Base-by-base conservation (phyloP, 2,888 invertebrate genomes). In the Nematopogon swammerdamellus region DNA sequence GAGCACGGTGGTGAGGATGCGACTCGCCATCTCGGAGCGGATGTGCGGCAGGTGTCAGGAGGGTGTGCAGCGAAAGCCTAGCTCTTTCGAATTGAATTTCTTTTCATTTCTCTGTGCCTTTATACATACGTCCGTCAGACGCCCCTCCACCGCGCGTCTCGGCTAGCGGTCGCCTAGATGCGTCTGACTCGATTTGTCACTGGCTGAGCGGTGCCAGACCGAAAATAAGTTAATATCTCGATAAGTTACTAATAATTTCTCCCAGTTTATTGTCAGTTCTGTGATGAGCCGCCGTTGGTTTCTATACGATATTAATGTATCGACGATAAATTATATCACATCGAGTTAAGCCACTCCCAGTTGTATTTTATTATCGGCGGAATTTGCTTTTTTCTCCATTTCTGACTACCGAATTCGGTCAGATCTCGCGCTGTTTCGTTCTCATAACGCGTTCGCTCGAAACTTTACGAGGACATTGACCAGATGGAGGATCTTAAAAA, bases 1-100 rank as follows among this genome's bases (percentile, higher is more conserved):
- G 25, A 70, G 56, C 18, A 73, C n/a, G n/a, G n/a, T 54, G 36
- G n/a, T 36, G 36, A 36, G 36, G 11, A 14, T 14, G n/a, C 36
- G 36, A 36, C 6, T 14, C 11, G 36, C 36, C 36, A 36, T 36
- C 36, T 8, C 36, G 11, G 36, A 14, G 14, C 11, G 36, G 8
- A 14, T 36, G n/a, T 36, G 4, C 25, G 25, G 5, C 25, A 6
- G 4, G 25, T 25, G 25, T 25, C 25, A 10, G 25, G 25, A 10
- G 10, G 25, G 10, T 25, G 25, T 10, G 36, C 4, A 14, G 3
- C n/a, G 36, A 36, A 36, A 8, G 11, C 11, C 36, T 36, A 8
- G 11, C n/a, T 8, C 11, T 36, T 36, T 14, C 36, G 36, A 36
- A 14, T 8, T 36, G 36, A 36, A 36, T 36, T 36, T 36, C 36